phyloP scores from a whole-genome alignment of 1,140 invertebrate genomes.

The Spodoptera litura region DNA sequence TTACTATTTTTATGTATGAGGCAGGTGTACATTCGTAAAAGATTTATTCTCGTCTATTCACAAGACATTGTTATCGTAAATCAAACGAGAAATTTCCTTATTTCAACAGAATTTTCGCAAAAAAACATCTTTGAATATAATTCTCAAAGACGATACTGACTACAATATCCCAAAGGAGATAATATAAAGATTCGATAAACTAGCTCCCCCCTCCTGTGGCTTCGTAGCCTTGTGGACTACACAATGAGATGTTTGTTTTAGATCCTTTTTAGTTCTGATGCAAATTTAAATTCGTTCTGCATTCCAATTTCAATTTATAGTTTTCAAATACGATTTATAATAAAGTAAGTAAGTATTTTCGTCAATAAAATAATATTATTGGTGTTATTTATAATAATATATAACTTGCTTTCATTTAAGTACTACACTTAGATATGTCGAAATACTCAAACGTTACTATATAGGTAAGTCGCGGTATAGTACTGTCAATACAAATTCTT shows the following conservation, averaged over 20 bases:
- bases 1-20: background rate
- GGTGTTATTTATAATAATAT: no score
- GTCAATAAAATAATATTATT: no score
- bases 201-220: constrained; percentile 4
- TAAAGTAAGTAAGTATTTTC: background rate
- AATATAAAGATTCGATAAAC: constrained; percentile 36
- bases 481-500: no score
- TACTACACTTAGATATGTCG: no score
- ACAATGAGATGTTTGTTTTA: constrained; percentile 30
- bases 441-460: no score
- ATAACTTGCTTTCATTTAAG: no score
- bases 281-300: background rate
- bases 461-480: no score
- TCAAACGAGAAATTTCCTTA: constrained; percentile 19
- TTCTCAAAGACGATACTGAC: constrained; percentile 23
- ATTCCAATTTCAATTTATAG: constrained; percentile 1
- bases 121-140: constrained; percentile 29
- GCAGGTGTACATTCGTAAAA: constrained; percentile 9
- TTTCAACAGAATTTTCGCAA: constrained; percentile 26
- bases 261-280: constrained; percentile 13
- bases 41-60: constrained; percentile 6
- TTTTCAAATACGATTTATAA: background rate
- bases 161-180: constrained; percentile 34
- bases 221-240: constrained; percentile 1
- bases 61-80: constrained; percentile 27